phyloP scores from a whole-genome alignment of 2,888 invertebrate genomes.

The Myopa testacea region DNA sequence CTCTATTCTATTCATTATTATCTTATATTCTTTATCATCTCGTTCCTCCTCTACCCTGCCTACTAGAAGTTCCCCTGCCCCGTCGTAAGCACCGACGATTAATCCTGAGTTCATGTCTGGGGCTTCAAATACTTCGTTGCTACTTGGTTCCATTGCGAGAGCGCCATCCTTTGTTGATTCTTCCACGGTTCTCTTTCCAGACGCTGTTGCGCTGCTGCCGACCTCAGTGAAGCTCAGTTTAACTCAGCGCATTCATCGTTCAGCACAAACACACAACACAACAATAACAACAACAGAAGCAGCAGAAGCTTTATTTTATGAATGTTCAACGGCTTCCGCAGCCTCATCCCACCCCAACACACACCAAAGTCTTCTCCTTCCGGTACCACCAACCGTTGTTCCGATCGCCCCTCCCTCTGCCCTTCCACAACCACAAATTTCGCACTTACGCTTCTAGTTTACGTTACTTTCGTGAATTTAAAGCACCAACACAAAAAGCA shows the following conservation, averaged over 20 bases:
- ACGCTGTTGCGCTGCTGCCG: neutral
- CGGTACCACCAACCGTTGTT: too few relatives aligned
- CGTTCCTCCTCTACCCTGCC: neutral
- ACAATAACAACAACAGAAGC: too few relatives aligned
- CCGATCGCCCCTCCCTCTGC: too few relatives aligned
- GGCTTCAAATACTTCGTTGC: conserved; percentile 1
- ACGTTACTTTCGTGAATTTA: neutral
- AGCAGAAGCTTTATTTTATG: neutral
- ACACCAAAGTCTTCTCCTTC: too few relatives aligned
- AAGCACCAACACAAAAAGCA: neutral
- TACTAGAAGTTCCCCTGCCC: neutral
- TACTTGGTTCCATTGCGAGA: neutral
- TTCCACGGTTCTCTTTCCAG: neutral
- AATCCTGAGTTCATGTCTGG: neutral
- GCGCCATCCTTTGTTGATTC: conserved; percentile 16
- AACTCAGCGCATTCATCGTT: neutral
- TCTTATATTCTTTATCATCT: neutral
- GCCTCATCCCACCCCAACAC: neutral
- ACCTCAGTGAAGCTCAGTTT: neutral
- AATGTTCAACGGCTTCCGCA: neutral
- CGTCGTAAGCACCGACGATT: neutral
- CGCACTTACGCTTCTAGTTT: too few relatives aligned
- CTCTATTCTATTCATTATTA: neutral
- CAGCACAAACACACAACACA: too few relatives aligned
- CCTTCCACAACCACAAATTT: neutral